Evolutionary conservation across 2,113 vertebrate genomes (phyloP).

Genomic region (Illadopsis cleaveri): DNA sequence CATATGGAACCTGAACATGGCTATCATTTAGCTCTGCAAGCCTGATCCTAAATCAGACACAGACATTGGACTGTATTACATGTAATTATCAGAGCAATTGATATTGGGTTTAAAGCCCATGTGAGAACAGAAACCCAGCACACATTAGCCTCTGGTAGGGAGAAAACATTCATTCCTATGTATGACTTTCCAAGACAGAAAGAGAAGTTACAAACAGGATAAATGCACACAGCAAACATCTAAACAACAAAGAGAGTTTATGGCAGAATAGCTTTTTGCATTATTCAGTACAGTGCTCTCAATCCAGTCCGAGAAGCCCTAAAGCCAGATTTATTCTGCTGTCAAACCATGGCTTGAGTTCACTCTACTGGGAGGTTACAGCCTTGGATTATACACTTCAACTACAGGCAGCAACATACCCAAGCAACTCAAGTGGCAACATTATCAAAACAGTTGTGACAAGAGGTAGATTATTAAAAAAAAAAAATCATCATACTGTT

Average conservation of each 20-base stretch:
- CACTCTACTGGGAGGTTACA: background rate
- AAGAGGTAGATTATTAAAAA: background rate
- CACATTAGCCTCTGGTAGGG: background rate
- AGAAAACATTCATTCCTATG: background rate
- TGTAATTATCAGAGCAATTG: background rate
- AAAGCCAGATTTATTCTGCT: constrained; percentile 33
- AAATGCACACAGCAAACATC: background rate
- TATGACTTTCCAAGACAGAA: background rate
- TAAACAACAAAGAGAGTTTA: background rate
- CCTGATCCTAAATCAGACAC: background rate
- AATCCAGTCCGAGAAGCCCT: background rate
- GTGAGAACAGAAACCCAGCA: background rate
- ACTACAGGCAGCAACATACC: background rate
- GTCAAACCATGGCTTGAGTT: constrained; percentile 5
- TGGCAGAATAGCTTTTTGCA: background rate
- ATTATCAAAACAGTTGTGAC: background rate
- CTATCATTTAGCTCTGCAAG: background rate
- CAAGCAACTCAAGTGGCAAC: background rate
- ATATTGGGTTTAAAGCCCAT: background rate
- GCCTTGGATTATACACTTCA: background rate
- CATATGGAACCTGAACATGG: background rate
- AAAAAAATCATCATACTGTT: background rate
- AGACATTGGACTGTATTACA: background rate
- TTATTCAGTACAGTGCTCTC: constrained; percentile 10
- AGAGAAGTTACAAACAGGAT: background rate